Evolutionary conservation across 2,797 vertebrate genomes (phyloP), one percentile per base, ranked within the genome.

Genomic region (Notoglanidium macrostoma): DNA sequence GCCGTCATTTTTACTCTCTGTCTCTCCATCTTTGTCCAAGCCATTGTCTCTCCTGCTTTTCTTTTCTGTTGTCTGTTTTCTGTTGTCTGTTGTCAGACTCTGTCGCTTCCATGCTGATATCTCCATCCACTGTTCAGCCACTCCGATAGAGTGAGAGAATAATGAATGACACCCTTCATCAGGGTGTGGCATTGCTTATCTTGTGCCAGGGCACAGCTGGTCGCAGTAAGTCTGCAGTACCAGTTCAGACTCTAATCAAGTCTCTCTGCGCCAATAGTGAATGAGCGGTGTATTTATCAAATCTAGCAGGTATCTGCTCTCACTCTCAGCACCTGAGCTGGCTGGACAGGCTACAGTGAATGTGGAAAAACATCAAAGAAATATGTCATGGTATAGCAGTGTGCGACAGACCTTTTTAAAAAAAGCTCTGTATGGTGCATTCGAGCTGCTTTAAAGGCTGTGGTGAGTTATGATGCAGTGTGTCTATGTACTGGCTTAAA

Each of bases 1-100:
- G 85, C 44, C 78, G 46, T 63, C 59, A 74, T 68, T 87, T 87
- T 88, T 67, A 86, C 70, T 88, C 49, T 87, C 54, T 86, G 70
- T 87, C 49, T 70, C 46, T 87, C 86, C 83, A 68, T 78, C 73
- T 79, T 55, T 65, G 83, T 90, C 90, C 84, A 57, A 57, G 83
- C 61, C 26, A 57, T 61, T 54, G 78, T 83, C 83, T 74, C 46
- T 23, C 57, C 83, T 81, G 65, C 21, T 61, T 85, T 85, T 49
- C 5, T 73, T 3, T 83, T 89, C 70, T 86, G 70, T 63, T 68
- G 83, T n/a, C n/a, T 44, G 35, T 65, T 35, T 84, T 7, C 67
- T 78, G n/a, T n/a, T n/a, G n/a, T n/a, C n/a, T n/a, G n/a, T 67
- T 88, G 78, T 74, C 63, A 49, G 44, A 29, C 46, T 67, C 40